These are phyloP conservation scores for Stictocephala bisonia DNA, from an alignment of 2,888 invertebrate genomes.

Conservation along the genomic window DNA sequence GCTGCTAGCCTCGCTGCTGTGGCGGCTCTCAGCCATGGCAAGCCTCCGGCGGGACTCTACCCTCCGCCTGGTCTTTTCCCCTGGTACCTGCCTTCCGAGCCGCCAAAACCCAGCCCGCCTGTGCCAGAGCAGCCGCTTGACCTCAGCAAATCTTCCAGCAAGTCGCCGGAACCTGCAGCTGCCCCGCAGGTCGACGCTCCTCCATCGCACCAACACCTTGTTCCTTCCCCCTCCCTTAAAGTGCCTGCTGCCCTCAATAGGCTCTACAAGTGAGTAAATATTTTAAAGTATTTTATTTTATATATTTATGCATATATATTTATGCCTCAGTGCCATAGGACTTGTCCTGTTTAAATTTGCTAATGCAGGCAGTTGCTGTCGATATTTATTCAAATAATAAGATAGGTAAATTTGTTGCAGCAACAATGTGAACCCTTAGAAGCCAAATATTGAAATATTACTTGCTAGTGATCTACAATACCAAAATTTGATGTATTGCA, in stretches of 20 bases:
- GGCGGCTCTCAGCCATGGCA: constrained; percentile 71
- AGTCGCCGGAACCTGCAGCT: constrained; percentile 50
- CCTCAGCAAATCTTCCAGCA: constrained; percentile 79
- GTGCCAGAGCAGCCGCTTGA: constrained; percentile 81
- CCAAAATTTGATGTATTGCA: too few species aligned
- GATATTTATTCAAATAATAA: too few species aligned
- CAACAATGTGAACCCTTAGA: too few species aligned
- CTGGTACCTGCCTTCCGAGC: constrained; percentile 49
- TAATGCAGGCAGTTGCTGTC: too few species aligned
- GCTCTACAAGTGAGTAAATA: constrained; percentile 81
- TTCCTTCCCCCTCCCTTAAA: constrained; percentile 56
- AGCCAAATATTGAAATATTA: too few species aligned
- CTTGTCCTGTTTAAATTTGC: too few species aligned
- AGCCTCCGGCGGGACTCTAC: constrained; percentile 63
- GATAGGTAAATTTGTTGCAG: too few species aligned
- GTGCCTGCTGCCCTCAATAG: constrained; percentile 62
- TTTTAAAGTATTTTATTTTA: too few species aligned
- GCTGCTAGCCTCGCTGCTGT: constrained; percentile 75
- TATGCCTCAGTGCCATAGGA: too few species aligned
- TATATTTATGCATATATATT: too few species aligned
- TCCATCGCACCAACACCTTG: constrained; percentile 57
- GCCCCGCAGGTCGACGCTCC: constrained; percentile 56
- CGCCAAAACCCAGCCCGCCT: constrained; percentile 61
- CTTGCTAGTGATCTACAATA: too few species aligned
- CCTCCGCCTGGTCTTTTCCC: constrained; percentile 59